A percentile compares a stretch with the other conserved stretches of the same genome.
Evolutionary conservation across 2,797 vertebrate genomes (phyloP).

Genomic region (Limosa lapponica): DNA sequence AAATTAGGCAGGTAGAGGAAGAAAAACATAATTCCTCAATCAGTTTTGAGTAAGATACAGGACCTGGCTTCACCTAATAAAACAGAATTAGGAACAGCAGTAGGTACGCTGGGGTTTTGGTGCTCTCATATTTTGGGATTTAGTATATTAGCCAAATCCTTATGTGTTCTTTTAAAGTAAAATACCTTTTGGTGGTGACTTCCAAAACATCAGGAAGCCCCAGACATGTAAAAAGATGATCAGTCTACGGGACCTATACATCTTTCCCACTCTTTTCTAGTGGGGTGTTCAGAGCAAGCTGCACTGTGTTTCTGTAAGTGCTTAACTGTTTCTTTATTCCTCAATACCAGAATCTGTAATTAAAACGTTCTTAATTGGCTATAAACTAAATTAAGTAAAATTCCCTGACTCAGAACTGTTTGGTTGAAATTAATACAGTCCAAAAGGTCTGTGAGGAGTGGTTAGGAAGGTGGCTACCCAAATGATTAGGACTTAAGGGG

Average conservation of each 20-base stretch:
- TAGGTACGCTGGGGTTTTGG: background rate
- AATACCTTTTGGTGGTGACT: too few species aligned
- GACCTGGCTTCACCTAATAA: background rate
- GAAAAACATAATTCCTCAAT: background rate
- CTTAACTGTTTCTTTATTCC: background rate
- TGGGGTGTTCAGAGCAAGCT: too few species aligned
- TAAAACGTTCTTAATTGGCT: background rate
- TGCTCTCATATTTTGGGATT: background rate
- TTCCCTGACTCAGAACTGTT: background rate
- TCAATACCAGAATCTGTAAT: background rate
- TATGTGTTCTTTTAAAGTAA: background rate
- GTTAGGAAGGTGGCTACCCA: background rate
- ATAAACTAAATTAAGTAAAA: background rate
- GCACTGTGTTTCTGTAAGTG: background rate
- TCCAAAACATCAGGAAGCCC: background rate
- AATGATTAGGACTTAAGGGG: background rate
- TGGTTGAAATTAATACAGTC: background rate
- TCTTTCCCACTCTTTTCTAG: background rate
- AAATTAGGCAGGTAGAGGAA: background rate
- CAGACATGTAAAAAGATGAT: background rate
- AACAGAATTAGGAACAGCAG: background rate
- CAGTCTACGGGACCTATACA: background rate
- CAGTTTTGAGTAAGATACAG: background rate
- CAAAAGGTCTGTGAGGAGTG: background rate
- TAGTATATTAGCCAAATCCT: background rate